phyloP scores from a whole-genome alignment of 2,113 vertebrate genomes.

The Mobula birostris region DNA sequence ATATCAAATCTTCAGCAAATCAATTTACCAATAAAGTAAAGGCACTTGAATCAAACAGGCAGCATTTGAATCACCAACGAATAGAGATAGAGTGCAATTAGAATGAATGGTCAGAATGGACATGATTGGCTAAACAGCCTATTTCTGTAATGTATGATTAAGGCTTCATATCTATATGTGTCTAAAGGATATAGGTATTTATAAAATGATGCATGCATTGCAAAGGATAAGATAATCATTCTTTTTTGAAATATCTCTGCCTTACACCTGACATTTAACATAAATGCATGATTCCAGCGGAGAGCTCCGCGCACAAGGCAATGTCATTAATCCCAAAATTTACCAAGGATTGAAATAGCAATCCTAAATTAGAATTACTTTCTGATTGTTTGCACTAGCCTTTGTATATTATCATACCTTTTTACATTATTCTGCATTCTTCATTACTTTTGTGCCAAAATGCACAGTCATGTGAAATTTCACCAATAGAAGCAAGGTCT shows the following conservation, averaged over 20 bases:
- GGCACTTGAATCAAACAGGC: too few species aligned
- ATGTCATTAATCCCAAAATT: background rate
- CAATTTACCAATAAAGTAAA: conserved; percentile 7
- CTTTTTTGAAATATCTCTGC: background rate
- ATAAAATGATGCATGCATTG: background rate
- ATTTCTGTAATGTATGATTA: too few species aligned
- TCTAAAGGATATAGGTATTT: background rate
- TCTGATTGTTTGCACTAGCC: background rate
- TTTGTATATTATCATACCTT: background rate
- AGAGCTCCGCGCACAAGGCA: background rate
- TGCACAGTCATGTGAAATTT: background rate
- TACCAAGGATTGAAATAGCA: background rate
- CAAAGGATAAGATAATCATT: background rate
- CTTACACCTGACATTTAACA: background rate
- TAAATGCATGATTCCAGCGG: background rate
- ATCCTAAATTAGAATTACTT: background rate
- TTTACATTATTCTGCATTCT: too few species aligned
- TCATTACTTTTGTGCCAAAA: background rate
- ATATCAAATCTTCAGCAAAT: background rate
- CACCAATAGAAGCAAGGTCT: background rate
- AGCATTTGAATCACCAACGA: too few species aligned
- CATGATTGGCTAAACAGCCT: too few species aligned
- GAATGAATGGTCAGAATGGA: too few species aligned
- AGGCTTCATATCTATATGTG: too few species aligned
- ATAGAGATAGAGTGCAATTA: too few species aligned